Evolutionary conservation across 2,888 invertebrate genomes (phyloP), one percentile per base, ranked within the genome.

Genomic region (Iphiclides podalirius): DNA sequence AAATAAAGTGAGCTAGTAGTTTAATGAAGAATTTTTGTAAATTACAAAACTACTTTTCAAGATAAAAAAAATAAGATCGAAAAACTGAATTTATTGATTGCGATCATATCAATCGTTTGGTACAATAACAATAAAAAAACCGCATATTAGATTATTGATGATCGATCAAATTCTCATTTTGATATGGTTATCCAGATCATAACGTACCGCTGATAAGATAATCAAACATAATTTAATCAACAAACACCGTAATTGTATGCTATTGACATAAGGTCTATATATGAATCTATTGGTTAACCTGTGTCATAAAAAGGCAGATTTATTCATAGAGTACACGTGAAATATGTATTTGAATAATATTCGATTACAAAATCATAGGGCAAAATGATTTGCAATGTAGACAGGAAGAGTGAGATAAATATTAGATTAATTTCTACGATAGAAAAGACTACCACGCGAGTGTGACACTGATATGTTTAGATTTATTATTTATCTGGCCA

Each of bases 81-180:
- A n/a, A n/a, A n/a, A n/a, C n/a, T n/a, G n/a, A n/a, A n/a, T n/a
- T n/a, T n/a, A n/a, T 1, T 31, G 34, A 44, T 49, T 38, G 20
- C 13, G 38, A 33, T 49, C 7, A 2, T 26, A 23, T 38, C 38
- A 39, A 44, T 13, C 12, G 12, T 49, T 38, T 44, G 23, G 28
- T 43, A 39, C 15, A 26, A 41, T 23, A n/a, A n/a, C n/a, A n/a
- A n/a, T n/a, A n/a, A 11, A 4, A 49, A 49, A 44, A 34, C 38
- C 34, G 39, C 20, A 37, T 28, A 28, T 9, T 16, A 39, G 43
- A 44, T 39, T 39, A 50, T 40, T 35, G 35, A 45, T 36, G 40
- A 50, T 50, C 45, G 28, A 50, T 50, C 50, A 50, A 45, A 40
- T 50, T 45, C 45, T 40, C 40, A 39, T 20, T 20, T n/a, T 45